These are phyloP conservation scores for Clarias platycephalus DNA, from an alignment of 2,797 vertebrate genomes.

Conservation along the genomic window DNA sequence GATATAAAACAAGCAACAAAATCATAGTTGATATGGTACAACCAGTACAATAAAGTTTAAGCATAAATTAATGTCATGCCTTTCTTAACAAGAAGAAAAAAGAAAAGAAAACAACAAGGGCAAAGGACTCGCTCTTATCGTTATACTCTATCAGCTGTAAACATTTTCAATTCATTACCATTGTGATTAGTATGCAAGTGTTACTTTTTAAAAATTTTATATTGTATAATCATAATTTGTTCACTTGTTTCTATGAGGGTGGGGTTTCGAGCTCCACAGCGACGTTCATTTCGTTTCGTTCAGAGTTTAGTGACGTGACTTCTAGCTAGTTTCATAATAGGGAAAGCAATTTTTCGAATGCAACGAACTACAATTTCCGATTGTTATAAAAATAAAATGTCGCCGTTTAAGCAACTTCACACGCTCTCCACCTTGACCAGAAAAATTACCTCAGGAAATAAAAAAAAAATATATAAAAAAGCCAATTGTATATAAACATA, in stretches of 20 bases:
- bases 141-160: constrained; percentile 48
- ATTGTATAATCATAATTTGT: constrained; percentile 25
- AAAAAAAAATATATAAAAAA: neutral
- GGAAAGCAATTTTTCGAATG: constrained; percentile 44
- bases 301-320: constrained; percentile 11
- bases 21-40: constrained; percentile 51
- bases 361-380: constrained; percentile 43
- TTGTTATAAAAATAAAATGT: constrained; percentile 63
- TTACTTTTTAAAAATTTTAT: constrained; percentile 29
- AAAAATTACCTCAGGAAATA: constrained; percentile 50
- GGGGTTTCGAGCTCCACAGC: neutral
- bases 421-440: constrained; percentile 40
- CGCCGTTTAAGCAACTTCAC: constrained; percentile 50
- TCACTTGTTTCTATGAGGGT: neutral
- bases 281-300: constrained; percentile 10
- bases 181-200: constrained; percentile 71
- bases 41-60: constrained; percentile 58
- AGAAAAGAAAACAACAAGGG: neutral
- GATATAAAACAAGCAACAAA: constrained; percentile 50
- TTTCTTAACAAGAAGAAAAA: constrained; percentile 34
- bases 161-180: constrained; percentile 79
- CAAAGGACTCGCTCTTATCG: constrained; percentile 65
- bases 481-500: constrained; percentile 28
- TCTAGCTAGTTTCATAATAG: neutral
- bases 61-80: constrained; percentile 64